Conservation (phyloP, 2,888 invertebrate species). For the Elegia similella region DNA sequence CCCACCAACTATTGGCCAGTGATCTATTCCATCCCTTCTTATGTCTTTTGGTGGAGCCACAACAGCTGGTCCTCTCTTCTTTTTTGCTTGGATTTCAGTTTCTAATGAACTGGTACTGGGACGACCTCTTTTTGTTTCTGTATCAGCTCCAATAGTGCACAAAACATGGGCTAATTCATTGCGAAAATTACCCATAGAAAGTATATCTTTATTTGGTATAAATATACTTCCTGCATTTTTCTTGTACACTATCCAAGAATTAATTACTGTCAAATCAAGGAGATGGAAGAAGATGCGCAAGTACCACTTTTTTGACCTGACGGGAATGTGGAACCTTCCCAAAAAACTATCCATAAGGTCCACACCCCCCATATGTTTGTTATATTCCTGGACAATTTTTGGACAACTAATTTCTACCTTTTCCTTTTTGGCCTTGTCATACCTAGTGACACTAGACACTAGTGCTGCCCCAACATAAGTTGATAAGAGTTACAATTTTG, state of each 20-base stretch:
- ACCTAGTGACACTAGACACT: slow-evolving; percentile 31
- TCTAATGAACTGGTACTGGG: slow-evolving; percentile 32
- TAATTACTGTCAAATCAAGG: slow-evolving; percentile 42
- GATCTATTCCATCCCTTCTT: slow-evolving; percentile 24
- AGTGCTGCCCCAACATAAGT: slow-evolving; percentile 40
- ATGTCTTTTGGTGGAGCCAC: slow-evolving; percentile 29
- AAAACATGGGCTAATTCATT: slow-evolving; percentile 46
- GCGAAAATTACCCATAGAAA: slow-evolving; percentile 26
- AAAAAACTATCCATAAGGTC: slow-evolving; percentile 28
- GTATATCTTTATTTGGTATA: slow-evolving; percentile 26
- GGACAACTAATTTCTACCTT: slow-evolving; percentile 32
- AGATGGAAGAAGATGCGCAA: slow-evolving; percentile 43
- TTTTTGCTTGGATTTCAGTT: slow-evolving; percentile 31
- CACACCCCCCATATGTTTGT: slow-evolving; percentile 26
- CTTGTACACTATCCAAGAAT: slow-evolving; percentile 42
- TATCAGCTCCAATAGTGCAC: slow-evolving; percentile 45
- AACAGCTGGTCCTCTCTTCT: slow-evolving; percentile 29
- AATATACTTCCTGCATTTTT: slow-evolving; percentile 19
- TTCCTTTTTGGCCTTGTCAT: slow-evolving; percentile 32
- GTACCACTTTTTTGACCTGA: slow-evolving; percentile 27
- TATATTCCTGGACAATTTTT: slow-evolving; percentile 40
- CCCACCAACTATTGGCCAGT: slow-evolving; percentile 30
- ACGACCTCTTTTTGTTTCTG: slow-evolving; percentile 43
- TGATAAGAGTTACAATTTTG: slow-evolving; percentile 42
- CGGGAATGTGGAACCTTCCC: slow-evolving; percentile 25